These are phyloP conservation scores for Oasisia sp. DNA, from an alignment of 2,888 invertebrate genomes.

Conservation along the genomic window DNA sequence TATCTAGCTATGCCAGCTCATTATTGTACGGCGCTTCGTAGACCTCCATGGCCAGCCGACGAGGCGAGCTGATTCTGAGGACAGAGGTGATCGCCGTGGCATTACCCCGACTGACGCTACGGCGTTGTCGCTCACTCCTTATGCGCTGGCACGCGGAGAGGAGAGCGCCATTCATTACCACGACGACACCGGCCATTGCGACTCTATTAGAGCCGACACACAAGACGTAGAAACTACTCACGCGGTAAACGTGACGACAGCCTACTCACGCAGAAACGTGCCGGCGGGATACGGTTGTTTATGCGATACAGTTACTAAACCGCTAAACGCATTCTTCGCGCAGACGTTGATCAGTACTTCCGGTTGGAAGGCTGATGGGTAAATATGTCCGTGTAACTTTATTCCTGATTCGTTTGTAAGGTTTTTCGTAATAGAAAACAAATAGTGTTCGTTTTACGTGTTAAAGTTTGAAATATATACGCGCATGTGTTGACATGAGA, in stretches of 20 bases:
- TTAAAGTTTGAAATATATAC: no score
- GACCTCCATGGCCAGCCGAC: not conserved
- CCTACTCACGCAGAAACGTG: not conserved
- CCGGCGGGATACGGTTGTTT: not conserved
- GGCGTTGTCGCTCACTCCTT: not conserved
- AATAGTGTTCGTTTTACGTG: no score
- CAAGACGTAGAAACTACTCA: not conserved
- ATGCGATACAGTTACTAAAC: not conserved
- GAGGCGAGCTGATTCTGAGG: not conserved
- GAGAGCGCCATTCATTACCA: not conserved
- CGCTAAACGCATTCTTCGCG: not conserved
- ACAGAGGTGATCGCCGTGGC: not conserved
- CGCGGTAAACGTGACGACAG: not conserved
- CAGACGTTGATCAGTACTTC: not conserved
- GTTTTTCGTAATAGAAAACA: no score
- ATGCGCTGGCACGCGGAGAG: not conserved
- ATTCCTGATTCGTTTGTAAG: no score
- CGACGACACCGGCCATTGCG: not conserved
- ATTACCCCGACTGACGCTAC: not conserved
- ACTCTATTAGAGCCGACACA: not conserved
- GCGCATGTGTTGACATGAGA: no score
- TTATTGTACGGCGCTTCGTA: not conserved
- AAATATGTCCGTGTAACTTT: no score
- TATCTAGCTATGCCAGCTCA: not conserved
- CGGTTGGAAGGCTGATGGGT: not conserved